Evolutionary conservation across 2,113 vertebrate species (phyloP).

Genomic region (Urocynchramus pylzowi): DNA sequence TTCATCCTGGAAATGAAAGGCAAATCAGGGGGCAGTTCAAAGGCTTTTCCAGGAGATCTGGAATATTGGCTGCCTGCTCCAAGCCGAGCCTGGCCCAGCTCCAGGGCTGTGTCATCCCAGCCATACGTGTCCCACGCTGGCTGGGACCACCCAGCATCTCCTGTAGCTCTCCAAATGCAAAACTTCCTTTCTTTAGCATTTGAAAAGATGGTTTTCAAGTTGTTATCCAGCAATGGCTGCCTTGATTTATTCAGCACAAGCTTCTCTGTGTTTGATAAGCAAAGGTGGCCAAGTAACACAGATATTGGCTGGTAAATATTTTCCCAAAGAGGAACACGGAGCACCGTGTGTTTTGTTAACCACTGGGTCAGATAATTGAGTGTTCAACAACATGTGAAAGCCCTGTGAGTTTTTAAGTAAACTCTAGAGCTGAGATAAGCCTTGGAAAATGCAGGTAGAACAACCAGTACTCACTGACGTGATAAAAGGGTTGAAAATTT

Average conservation of each 20-base stretch:
- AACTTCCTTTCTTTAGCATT: not conserved
- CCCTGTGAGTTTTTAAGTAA: not conserved
- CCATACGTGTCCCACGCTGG: not conserved
- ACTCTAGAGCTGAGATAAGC: not conserved
- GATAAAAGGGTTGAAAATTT: not conserved
- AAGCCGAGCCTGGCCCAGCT: not conserved
- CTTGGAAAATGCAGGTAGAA: not conserved
- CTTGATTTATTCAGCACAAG: not conserved
- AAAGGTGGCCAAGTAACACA: not conserved
- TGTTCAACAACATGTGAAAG: not conserved
- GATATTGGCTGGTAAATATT: not conserved
- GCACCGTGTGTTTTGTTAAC: not conserved
- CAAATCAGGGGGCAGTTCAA: not conserved
- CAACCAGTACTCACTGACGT: not conserved
- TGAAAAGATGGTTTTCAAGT: not conserved
- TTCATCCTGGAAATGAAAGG: not conserved
- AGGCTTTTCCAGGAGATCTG: not conserved
- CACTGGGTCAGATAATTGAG: not conserved
- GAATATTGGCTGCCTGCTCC: not conserved
- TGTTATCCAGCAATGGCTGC: not conserved
- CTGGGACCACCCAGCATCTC: not conserved
- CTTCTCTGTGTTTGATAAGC: not conserved
- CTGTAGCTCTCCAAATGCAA: not conserved
- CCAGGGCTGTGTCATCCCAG: not conserved
- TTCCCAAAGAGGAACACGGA: not conserved